Evolutionary conservation across 1,140 invertebrate species (phyloP).

Genomic region (Campodea augens): DNA sequence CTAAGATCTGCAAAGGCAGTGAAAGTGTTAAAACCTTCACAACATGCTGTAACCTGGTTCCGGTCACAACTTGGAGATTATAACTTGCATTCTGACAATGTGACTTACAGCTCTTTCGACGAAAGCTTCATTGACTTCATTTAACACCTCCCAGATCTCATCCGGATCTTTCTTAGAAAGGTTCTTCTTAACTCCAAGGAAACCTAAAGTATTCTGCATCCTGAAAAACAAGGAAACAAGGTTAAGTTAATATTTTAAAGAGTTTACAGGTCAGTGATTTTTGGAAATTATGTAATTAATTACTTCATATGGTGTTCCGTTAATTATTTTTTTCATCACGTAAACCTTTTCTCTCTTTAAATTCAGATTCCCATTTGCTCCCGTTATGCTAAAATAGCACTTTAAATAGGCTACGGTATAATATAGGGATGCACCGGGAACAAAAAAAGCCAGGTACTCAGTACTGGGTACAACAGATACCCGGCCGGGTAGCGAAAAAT

Average conservation of each 20-base stretch:
- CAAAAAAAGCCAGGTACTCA: too few relatives aligned
- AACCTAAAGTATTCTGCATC: conserved; percentile 31
- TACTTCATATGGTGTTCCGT: not conserved
- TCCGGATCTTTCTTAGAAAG: conserved; percentile 36
- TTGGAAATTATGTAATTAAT: not conserved
- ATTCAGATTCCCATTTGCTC: not conserved
- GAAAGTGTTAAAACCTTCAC: too few relatives aligned
- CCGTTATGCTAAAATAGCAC: too few relatives aligned
- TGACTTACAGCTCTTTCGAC: conserved; percentile 51
- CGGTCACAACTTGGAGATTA: too few relatives aligned
- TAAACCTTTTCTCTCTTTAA: not conserved
- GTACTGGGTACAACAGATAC: too few relatives aligned
- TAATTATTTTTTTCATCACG: not conserved
- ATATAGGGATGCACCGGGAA: too few relatives aligned
- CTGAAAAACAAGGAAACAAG: conserved; percentile 24
- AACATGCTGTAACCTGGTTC: too few relatives aligned
- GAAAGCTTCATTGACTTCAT: conserved; percentile 58
- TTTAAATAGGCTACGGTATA: too few relatives aligned
- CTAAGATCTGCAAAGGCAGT: too few relatives aligned
- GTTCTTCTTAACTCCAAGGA: conserved; percentile 36
- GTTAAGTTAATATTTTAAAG: conserved; percentile 4
- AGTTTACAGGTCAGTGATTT: too few relatives aligned
- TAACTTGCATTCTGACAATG: too few relatives aligned
- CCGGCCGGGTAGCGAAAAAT: too few relatives aligned
- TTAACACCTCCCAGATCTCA: conserved; percentile 50